These are phyloP conservation scores for Labrus mixtus DNA, from an alignment of 2,113 vertebrate genomes.

Conservation along the genomic window DNA sequence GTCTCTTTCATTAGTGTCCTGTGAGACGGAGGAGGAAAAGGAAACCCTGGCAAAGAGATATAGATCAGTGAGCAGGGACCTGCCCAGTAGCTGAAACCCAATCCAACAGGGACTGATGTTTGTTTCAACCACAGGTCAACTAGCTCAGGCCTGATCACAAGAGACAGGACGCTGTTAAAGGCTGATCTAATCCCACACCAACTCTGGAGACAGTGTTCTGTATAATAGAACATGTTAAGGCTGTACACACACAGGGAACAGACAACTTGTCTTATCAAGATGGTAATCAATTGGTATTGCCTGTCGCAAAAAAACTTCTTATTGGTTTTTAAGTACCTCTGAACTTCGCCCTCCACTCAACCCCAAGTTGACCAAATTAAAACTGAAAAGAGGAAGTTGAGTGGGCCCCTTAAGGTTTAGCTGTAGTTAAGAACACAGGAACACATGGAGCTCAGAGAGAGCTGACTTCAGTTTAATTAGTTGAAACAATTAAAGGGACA, in stretches of 20 bases:
- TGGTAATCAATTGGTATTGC: conserved; percentile 32
- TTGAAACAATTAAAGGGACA: conserved; percentile 78
- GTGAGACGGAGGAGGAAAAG: conserved; percentile 57
- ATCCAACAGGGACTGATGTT: conserved; percentile 82
- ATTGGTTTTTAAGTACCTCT: conserved; percentile 57
- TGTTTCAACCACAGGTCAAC: conserved; percentile 84
- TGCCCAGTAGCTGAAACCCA: conserved; percentile 83
- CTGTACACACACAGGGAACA: conserved; percentile 1
- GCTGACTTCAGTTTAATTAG: conserved; percentile 77
- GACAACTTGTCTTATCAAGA: conserved; percentile 46
- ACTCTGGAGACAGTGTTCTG: conserved; percentile 48
- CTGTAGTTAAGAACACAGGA: conserved; percentile 45
- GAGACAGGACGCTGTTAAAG: conserved; percentile 67
- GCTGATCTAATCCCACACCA: conserved; percentile 68
- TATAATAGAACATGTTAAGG: conserved; percentile 15
- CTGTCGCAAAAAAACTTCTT: conserved; percentile 18
- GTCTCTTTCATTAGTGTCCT: conserved; percentile 75
- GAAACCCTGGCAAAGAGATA: conserved; percentile 79
- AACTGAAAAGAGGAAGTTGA: conserved; percentile 72
- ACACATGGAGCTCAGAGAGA: conserved; percentile 64
- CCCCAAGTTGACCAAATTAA: conserved; percentile 65
- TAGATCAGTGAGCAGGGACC: conserved; percentile 80
- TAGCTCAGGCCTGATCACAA: conserved; percentile 74
- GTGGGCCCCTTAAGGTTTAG: conserved; percentile 61
- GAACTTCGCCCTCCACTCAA: conserved; percentile 37